Base-by-base conservation (phyloP, 2,113 vertebrate species). In the Poeciliopsis retropinna region DNA sequence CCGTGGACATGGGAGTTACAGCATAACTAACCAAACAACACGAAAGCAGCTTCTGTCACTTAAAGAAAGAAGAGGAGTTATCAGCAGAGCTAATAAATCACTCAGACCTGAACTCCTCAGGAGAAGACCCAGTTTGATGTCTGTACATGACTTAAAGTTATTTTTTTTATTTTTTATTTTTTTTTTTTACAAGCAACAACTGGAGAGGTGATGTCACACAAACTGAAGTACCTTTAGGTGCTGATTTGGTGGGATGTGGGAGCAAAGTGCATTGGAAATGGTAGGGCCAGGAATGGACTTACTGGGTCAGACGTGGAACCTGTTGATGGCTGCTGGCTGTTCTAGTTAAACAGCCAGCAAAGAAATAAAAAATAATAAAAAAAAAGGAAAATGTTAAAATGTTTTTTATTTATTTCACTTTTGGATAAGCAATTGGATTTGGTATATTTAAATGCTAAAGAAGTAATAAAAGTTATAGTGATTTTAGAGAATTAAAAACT, bases 11-110 rank as follows among this genome's bases (percentile, higher is more conserved):
- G 78, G 81, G 79, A 79, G 76, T 70, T 78, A 84, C 83, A 88
- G 79, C 32, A 10, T 86, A 90, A 77, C 85, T 84, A 91, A 91
- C 85, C 90, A 90, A 91, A 92, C 88, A 92, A 91, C 89, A 91
- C 29, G 81, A 82, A 75, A 78, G 80, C 31, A 2, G 77, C 79
- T 87, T 91, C 90, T 93, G 90, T 91, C 61, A 61, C 76, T 44
- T 77, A 69, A 73, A 64, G 39, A 68, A 85, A 87, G 76, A 79
- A 85, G 88, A 76, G 88, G 86, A 84, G 90, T 79, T 17, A 80
- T 70, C 78, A 72, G 73, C 67, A 75, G 70, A 83, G 70, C 74
- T 44, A 78, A 81, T 44, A 5, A 44, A 28, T 67, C 37, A 44
- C 25, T 67, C n/a, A 67, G 17, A 37, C 7, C 37, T 44, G 37